Base-by-base conservation (phyloP, 2,113 vertebrate species). In the Antigone vipio region DNA sequence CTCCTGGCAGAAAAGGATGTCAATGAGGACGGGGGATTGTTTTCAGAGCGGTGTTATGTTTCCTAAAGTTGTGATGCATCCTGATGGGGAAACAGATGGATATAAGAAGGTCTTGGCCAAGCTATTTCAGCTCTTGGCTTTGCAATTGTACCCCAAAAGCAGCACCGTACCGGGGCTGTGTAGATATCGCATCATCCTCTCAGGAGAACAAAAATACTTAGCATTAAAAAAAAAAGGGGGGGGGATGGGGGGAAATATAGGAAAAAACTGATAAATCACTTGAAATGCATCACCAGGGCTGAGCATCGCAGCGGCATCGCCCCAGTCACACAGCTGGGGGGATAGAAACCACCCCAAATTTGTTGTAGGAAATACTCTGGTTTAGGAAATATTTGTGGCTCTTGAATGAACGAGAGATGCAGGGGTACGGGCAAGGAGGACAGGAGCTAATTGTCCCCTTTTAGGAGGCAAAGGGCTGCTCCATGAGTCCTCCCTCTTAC, bases 241-340 rank as follows among this genome's bases (percentile, higher is more conserved):
- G 4, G 5, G 10, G 50, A 12, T 13, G 40, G 40, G 40, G 13
- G 15, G 6, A 19, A 59, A 67, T 45, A 38, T 0, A 10, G 38
- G 21, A 2, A 3, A 49, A 69, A 56, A 3, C 2, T 1, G 12
- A 42, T 26, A 29, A 62, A 88, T 24, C 10, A 20, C 17, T 11
- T 59, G 55, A 81, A 93, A 64, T 15, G 32, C 62, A 52, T 19
- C 49, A 38, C 8, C 22, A 47, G 34, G 32, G 71, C 47, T 73
- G 38, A 91, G 63, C 47, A 16, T 6, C 0, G 0, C 6, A 38
- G 45, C 2, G 0, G 0, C 10, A n/a, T 2, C 1, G 2, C 23
- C 34, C 19, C 56, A 18, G 45, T 45, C 3, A 2, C 77, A 18
- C 0, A 1, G 6, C 32, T 2, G 0, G 0, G 7, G 30, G 45